Percentiles rank a stretch among this genome's conserved stretches.
Conservation (phyloP, 2,888 invertebrate genomes). For the Drosophila hawaiiensis region DNA sequence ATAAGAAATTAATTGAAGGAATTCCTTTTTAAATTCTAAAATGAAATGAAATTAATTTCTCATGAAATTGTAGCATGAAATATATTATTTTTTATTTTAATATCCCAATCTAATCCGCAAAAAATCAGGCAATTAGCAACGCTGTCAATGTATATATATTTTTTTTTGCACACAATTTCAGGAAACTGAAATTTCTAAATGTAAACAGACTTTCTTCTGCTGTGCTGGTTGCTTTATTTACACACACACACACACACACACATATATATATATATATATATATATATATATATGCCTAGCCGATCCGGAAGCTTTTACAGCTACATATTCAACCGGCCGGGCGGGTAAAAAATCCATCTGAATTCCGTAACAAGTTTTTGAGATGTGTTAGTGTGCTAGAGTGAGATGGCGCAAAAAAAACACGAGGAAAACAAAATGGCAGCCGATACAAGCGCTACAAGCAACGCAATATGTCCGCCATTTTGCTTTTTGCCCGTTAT, state of each 20-base stretch:
- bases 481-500: conserved; percentile 72
- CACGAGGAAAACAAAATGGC: conserved; percentile 72
- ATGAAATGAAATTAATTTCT: not conserved
- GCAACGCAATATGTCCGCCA: conserved; percentile 76
- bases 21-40: no score
- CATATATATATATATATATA: not conserved
- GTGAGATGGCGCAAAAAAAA: conserved; percentile 39
- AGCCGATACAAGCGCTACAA: conserved; percentile 57
- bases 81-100: not conserved
- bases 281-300: not conserved
- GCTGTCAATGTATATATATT: not conserved
- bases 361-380: conserved; percentile 14
- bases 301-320: conserved; percentile 3
- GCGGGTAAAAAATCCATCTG: conserved; percentile 16
- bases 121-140: no score
- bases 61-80: not conserved
- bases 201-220: not conserved
- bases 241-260: not conserved
- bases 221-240: no score
- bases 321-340: conserved; percentile 27
- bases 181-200: not conserved
- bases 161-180: not conserved
- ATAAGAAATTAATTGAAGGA: no score
- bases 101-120: not conserved
- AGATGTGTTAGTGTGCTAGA: conserved; percentile 24